Evolutionary conservation across 2,888 invertebrate genomes (phyloP), one percentile per base, ranked within the genome.

Genomic region (Hydroisotoma schaefferi): DNA sequence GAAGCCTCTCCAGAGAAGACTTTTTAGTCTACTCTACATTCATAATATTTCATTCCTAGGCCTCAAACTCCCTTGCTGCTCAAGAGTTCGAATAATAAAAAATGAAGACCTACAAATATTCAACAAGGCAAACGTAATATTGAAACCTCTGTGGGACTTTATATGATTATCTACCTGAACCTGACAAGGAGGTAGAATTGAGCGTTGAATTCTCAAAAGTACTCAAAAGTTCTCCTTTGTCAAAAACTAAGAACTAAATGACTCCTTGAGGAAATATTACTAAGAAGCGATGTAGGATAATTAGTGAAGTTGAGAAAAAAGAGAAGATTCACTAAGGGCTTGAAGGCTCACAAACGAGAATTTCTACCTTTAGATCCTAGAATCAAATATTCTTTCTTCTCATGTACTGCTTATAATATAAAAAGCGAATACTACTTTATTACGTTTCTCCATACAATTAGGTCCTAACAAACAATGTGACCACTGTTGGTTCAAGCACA

Each of bases 111-210:
- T 23, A 12, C 28, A 28, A 49, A 49, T n/a, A 43, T 27, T 49
- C 49, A 49, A 49, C 26, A 28, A 29, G 26, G 49, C 49, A 49
- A 25, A 49, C 12, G 27, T 49, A 49, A 49, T 49, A 28, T 15
- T 27, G 40, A 27, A 6, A 26, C 46, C 49, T 51, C 33, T 20
- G 33, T 52, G 52, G 52, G 51, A 27, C n/a, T 38, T 28, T 26
- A 57, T 48, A 25, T 43, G 51, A 57, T 51, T 57, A 51, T 22
- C 23, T 43, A 25, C 48, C n/a, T n/a, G n/a, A n/a, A n/a, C n/a
- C n/a, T n/a, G n/a, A n/a, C n/a, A n/a, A 18, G 28, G 27, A n/a
- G n/a, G n/a, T n/a, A n/a, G n/a, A n/a, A n/a, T n/a, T 15, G 40
- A 40, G 40, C n/a, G 5, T 40, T 20, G 40, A n/a, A n/a, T 40